phyloP scores from a whole-genome alignment of 2,888 invertebrate genomes.

The Tortrix viridana region DNA sequence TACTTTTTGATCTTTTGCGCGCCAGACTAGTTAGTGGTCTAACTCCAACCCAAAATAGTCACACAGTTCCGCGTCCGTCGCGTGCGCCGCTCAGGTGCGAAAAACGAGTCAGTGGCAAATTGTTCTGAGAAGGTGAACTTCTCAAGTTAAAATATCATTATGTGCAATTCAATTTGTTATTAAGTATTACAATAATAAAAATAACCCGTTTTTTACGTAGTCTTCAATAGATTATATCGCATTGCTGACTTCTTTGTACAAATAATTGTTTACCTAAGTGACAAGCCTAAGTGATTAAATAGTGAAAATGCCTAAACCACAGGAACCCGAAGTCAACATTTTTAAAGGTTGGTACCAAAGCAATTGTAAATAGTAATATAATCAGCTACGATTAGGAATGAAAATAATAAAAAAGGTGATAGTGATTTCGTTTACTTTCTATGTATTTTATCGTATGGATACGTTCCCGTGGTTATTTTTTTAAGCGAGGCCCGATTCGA shows the following conservation, averaged over 20 bases:
- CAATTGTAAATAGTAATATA: not conserved
- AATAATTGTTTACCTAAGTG: not conserved
- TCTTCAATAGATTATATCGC: no score
- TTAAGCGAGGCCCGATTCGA: no score
- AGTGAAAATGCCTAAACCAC: constrained; percentile 23
- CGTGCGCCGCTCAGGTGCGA: constrained; percentile 73
- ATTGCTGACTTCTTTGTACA: no score
- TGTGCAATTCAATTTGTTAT: no score
- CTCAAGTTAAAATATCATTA: not conserved
- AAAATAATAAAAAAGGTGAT: no score
- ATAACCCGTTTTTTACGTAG: no score
- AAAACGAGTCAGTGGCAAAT: constrained; percentile 40
- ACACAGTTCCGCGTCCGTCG: constrained; percentile 74
- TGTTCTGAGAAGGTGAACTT: constrained; percentile 3
- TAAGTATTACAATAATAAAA: no score
- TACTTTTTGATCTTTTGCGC: constrained; percentile 77
- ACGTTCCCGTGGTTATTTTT: no score
- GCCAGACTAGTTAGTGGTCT: constrained; percentile 73
- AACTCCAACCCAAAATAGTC: constrained; percentile 76
- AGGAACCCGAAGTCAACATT: constrained; percentile 3
- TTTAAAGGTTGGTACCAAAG: constrained; percentile 8
- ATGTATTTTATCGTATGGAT: no score
- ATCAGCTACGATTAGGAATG: no score
- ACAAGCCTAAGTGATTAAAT: not conserved
- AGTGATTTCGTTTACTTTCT: no score